Evolutionary conservation across 2,113 vertebrate genomes (phyloP).

Genomic region (Rhodinocichla rosea): DNA sequence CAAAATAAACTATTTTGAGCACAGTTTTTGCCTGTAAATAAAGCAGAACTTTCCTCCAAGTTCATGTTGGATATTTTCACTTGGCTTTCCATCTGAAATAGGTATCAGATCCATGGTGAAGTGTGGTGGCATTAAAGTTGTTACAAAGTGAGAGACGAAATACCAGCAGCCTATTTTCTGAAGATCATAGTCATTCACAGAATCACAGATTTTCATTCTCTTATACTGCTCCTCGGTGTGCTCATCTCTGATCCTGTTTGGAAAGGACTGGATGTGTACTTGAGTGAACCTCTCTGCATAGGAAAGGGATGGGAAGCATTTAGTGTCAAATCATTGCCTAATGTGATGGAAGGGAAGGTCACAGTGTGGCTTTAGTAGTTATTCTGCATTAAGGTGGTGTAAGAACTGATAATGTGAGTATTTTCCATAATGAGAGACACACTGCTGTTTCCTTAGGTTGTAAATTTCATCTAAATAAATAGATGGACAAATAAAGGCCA

Average conservation of each 20-base stretch:
- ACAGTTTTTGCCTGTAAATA: neutral
- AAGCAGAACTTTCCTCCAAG: neutral
- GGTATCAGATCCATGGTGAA: accelerated
- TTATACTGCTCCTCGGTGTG: accelerated
- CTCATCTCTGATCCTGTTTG: neutral
- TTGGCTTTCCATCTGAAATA: neutral
- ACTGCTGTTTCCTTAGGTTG: neutral
- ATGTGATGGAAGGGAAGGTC: neutral
- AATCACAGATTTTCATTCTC: neutral
- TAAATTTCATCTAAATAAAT: neutral
- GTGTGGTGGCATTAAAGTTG: neutral
- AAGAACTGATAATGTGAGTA: neutral
- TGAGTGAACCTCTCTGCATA: neutral
- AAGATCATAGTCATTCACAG: neutral
- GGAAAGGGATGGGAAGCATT: neutral
- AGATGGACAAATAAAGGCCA: neutral
- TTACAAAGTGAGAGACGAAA: neutral
- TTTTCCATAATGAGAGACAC: neutral
- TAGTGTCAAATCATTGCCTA: neutral
- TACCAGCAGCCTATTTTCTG: neutral
- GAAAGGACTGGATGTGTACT: neutral
- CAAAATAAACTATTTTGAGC: neutral
- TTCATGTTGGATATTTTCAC: neutral
- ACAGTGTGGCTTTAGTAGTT: neutral
- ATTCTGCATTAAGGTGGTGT: neutral